Evolutionary conservation across 2,888 invertebrate species (phyloP).

Genomic region (Drosophila borealis): DNA sequence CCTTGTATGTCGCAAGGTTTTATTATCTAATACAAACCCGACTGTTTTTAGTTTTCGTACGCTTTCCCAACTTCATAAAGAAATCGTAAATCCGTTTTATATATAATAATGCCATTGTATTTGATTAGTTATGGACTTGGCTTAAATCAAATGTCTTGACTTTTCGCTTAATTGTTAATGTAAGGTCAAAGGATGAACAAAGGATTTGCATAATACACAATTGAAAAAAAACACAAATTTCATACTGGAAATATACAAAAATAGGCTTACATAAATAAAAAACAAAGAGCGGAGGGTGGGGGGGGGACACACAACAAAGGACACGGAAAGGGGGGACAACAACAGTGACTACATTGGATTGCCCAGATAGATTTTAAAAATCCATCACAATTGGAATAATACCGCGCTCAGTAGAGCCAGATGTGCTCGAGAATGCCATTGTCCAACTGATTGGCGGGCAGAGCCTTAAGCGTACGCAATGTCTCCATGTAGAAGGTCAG

Average conservation of each 20-base stretch:
- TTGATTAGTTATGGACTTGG: conserved; percentile 18
- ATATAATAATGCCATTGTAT: conserved; percentile 18
- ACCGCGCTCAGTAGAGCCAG: conserved; percentile 86
- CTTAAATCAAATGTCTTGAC: conserved; percentile 6
- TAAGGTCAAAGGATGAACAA: background rate
- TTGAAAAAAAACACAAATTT: conserved; percentile 17
- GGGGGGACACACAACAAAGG: background rate
- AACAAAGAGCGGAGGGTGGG: conserved; percentile 11
- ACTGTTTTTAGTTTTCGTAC: no score
- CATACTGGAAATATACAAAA: conserved; percentile 22
- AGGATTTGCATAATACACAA: conserved; percentile 27
- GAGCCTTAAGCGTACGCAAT: conserved; percentile 91
- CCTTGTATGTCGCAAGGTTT: no score
- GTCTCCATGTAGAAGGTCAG: conserved; percentile 96
- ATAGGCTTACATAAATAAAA: conserved; percentile 39
- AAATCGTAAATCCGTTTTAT: background rate
- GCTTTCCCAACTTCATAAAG: no score
- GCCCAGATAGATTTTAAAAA: conserved; percentile 32
- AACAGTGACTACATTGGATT: background rate
- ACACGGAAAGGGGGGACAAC: background rate
- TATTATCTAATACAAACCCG: no score
- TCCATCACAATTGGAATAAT: conserved; percentile 38
- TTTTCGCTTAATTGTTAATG: conserved; percentile 6
- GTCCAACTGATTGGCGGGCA: conserved; percentile 90
- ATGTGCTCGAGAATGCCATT: conserved; percentile 92